phyloP scores from a whole-genome alignment of 2,797 vertebrate genomes.

The Merluccius polli region DNA sequence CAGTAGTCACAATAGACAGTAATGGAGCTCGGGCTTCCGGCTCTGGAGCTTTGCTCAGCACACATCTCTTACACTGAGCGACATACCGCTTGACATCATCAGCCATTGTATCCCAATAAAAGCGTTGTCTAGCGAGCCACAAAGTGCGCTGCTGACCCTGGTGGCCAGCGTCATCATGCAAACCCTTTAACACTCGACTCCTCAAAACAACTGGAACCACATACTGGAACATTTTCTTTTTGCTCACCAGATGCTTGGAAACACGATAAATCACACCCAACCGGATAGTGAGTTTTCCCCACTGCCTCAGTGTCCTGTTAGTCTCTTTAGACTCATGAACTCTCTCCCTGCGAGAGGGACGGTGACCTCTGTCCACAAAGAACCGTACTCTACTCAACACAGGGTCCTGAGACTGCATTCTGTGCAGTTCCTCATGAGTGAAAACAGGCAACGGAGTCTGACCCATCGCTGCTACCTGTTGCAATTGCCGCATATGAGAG shows the following conservation, averaged over 20 bases:
- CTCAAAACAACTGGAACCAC: conserved; percentile 2
- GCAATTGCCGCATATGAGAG: too few relatives aligned
- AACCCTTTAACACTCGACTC: not conserved
- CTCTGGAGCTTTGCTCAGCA: too few relatives aligned
- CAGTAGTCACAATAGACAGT: too few relatives aligned
- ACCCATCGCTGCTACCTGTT: not conserved
- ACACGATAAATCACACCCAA: conserved; percentile 10
- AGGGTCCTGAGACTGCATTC: not conserved
- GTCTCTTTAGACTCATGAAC: not conserved
- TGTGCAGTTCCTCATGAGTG: not conserved
- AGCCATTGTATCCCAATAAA: too few relatives aligned
- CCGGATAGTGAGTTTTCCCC: conserved; percentile 6
- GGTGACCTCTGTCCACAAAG: not conserved
- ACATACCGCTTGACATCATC: too few relatives aligned
- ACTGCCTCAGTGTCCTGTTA: not conserved
- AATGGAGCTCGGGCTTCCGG: too few relatives aligned
- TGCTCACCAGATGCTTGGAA: not conserved
- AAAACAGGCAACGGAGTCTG: too few relatives aligned
- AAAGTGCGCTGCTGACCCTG: conserved; percentile 18
- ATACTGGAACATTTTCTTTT: conserved; percentile 11
- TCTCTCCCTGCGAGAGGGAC: conserved; percentile 7
- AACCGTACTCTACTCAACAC: conserved; percentile 3
- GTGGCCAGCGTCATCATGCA: conserved; percentile 24
- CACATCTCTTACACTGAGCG: too few relatives aligned
- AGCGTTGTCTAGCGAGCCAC: not conserved